Evolutionary conservation across 2,888 invertebrate species (phyloP).

Genomic region (Parapristionchus giblindavisi): DNA sequence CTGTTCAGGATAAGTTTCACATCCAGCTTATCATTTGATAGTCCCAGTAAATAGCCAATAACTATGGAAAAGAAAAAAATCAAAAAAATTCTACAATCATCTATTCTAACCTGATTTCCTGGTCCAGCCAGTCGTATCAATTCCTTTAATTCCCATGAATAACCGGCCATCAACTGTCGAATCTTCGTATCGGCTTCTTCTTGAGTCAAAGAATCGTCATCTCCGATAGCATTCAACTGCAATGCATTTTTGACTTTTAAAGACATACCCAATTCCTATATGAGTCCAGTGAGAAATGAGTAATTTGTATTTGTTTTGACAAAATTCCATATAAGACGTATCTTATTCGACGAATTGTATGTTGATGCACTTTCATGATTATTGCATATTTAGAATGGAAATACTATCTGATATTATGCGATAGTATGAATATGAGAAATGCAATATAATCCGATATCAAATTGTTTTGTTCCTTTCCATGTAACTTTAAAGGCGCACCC

Average conservation of each 20-base stretch:
- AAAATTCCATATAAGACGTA: too few species aligned
- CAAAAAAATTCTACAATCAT: not conserved
- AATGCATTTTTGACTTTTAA: too few species aligned
- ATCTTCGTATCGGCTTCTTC: slow-evolving; percentile 33
- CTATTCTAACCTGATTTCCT: slow-evolving; percentile 34
- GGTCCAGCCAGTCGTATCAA: slow-evolving; percentile 30
- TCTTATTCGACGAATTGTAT: too few species aligned
- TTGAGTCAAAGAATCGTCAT: slow-evolving; percentile 29
- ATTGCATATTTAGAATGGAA: too few species aligned
- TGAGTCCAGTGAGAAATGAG: too few species aligned
- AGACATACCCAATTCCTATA: too few species aligned
- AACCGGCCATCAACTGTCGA: slow-evolving; percentile 30
- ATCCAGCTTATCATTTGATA: not conserved
- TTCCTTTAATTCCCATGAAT: slow-evolving; percentile 36
- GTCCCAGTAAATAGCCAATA: not conserved
- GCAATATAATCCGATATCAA: not conserved
- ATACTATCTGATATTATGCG: too few species aligned
- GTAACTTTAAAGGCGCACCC: too few species aligned
- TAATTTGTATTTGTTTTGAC: too few species aligned
- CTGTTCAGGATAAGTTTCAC: too few species aligned
- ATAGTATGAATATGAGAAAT: not conserved
- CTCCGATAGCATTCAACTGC: slow-evolving; percentile 29
- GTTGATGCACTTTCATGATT: too few species aligned
- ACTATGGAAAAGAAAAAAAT: not conserved
- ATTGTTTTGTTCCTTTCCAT: too few species aligned